These are phyloP conservation scores for Brenthis ino DNA, from an alignment of 2,888 invertebrate genomes.

Conservation along the genomic window DNA sequence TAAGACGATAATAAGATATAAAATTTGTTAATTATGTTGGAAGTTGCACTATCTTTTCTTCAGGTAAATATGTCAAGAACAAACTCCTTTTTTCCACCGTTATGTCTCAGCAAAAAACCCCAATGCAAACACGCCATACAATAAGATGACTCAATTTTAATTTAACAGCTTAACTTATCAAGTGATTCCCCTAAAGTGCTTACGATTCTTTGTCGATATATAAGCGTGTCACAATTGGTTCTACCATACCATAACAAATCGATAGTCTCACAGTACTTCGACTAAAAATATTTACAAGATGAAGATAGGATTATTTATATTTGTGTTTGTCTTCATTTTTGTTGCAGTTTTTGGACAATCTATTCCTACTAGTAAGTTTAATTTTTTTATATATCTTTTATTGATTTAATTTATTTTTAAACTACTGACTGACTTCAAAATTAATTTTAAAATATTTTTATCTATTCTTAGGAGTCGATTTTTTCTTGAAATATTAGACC, in stretches of 20 bases:
- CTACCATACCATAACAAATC: neutral
- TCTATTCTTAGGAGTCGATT: too few relatives aligned
- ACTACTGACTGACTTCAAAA: too few relatives aligned
- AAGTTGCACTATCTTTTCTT: too few relatives aligned
- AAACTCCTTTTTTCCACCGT: too few relatives aligned
- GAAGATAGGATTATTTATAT: conserved; percentile 45
- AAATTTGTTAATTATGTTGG: too few relatives aligned
- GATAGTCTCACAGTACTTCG: neutral
- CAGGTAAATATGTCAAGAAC: too few relatives aligned
- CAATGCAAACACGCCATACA: too few relatives aligned
- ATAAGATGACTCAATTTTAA: neutral
- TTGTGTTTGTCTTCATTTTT: conserved; percentile 39
- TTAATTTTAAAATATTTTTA: too few relatives aligned
- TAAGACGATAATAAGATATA: too few relatives aligned
- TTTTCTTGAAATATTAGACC: too few relatives aligned
- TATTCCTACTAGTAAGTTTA: conserved; percentile 29
- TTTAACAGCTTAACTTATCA: neutral
- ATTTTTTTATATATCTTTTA: neutral
- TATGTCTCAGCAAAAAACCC: too few relatives aligned
- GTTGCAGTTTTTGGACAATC: conserved; percentile 46
- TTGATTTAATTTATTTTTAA: too few relatives aligned
- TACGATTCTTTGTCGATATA: neutral
- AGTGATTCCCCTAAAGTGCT: conserved; percentile 7
- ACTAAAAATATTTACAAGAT: conserved; percentile 26
- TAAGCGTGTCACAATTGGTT: neutral